These are phyloP conservation scores for Cryptotis parvus DNA, from an alignment of 2,113 vertebrate species.

Conservation along the genomic window DNA sequence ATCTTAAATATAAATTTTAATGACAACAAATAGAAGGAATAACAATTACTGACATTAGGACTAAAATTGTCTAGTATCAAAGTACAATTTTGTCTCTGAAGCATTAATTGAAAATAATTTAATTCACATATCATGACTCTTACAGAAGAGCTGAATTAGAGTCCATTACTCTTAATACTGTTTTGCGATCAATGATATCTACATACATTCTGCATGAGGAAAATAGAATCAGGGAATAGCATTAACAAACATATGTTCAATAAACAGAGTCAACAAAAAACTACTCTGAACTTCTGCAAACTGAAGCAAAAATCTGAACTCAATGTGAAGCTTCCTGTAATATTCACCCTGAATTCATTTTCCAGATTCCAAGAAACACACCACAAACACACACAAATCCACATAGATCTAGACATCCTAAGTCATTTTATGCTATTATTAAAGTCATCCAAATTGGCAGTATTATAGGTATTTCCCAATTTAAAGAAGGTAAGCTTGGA, in stretches of 20 bases:
- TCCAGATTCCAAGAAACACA: neutral
- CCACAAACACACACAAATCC: neutral
- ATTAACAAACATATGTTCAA: slow-evolving; percentile 11
- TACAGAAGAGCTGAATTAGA: slow-evolving; percentile 7
- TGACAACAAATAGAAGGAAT: neutral
- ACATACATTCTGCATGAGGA: neutral
- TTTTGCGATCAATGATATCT: neutral
- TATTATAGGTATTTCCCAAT: neutral
- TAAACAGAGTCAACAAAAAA: neutral
- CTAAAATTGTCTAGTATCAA: neutral
- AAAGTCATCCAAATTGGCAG: neutral
- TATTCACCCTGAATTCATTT: neutral
- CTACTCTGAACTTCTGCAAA: neutral
- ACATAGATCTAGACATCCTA: fast-evolving
- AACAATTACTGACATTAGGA: neutral
- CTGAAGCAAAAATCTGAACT: slow-evolving; percentile 45
- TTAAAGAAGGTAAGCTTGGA: slow-evolving; percentile 7
- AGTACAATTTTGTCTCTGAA: neutral
- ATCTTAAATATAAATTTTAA: too few relatives aligned
- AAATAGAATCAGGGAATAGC: slow-evolving; percentile 36
- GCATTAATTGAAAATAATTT: slow-evolving; percentile 32
- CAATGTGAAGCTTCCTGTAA: slow-evolving; percentile 34
- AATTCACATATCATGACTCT: neutral
- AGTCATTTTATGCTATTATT: neutral
- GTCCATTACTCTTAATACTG: neutral